These are phyloP conservation scores for Chiloscyllium punctatum DNA, from an alignment of 2,797 vertebrate genomes.

Conservation along the genomic window DNA sequence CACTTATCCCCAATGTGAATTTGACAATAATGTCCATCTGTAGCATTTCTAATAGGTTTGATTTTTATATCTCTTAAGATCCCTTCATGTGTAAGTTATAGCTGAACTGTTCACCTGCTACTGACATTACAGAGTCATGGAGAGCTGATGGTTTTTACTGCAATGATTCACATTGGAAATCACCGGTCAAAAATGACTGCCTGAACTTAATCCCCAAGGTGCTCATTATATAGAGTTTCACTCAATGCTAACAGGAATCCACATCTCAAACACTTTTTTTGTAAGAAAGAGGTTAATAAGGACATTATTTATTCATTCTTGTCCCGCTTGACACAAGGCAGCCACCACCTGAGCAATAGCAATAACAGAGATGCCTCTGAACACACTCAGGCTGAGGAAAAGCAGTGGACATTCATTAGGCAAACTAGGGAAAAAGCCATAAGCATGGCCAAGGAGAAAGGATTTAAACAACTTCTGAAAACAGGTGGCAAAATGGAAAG, in stretches of 20 bases:
- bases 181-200: slow-evolving; percentile 21
- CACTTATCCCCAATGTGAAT: not conserved
- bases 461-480: not conserved
- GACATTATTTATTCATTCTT: not conserved
- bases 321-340: not conserved
- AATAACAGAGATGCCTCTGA: not conserved
- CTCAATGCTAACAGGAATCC: not conserved
- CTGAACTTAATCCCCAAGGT: not conserved
- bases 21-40: not conserved
- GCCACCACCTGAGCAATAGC: not conserved
- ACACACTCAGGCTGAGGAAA: not conserved
- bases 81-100: not conserved
- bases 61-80: not conserved
- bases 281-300: not conserved
- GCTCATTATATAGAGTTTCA: not conserved
- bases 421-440: not conserved
- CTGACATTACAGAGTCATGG: not conserved
- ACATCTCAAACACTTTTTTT: not conserved
- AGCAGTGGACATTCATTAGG: not conserved
- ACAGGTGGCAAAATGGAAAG: not conserved
- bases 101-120: not conserved
- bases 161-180: not conserved
- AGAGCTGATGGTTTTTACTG: not conserved
- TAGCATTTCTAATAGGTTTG: not conserved
- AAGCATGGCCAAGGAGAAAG: not conserved